Evolutionary conservation across 2,888 invertebrate genomes (phyloP).

Genomic region (Papilio protenor): DNA sequence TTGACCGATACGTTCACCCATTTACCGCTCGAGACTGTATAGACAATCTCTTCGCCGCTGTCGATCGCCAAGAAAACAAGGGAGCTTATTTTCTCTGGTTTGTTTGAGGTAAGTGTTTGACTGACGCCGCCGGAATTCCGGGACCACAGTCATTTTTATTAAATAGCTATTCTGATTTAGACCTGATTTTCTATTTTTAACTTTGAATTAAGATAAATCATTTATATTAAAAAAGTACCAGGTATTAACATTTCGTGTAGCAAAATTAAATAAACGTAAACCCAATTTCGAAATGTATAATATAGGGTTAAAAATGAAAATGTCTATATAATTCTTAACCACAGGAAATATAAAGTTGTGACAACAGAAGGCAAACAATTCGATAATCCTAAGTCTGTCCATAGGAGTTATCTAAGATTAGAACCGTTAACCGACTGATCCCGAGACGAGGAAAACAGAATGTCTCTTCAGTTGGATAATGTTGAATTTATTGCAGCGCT

Average conservation of each 20-base stretch:
- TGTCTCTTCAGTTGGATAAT: conserved; percentile 82
- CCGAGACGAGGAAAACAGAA: conserved; percentile 80
- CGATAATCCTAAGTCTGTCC: conserved; percentile 76
- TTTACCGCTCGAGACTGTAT: conserved; percentile 50
- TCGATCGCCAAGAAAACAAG: conserved; percentile 62
- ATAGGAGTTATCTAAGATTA: conserved; percentile 80
- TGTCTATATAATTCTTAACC: neutral
- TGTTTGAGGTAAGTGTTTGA: conserved; percentile 70
- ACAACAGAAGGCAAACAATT: conserved; percentile 61
- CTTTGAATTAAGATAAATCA: neutral
- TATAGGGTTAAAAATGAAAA: conserved; percentile 30
- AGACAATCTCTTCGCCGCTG: conserved; percentile 64
- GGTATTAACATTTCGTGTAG: neutral
- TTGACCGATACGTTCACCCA: conserved; percentile 61
- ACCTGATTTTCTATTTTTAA: neutral
- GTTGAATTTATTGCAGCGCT: conserved; percentile 83
- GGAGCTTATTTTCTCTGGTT: conserved; percentile 68
- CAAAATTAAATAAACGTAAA: neutral
- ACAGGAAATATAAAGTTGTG: neutral
- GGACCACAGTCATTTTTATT: conserved; percentile 55
- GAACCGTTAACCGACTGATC: conserved; percentile 82
- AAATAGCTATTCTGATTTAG: conserved; percentile 41
- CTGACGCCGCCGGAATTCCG: conserved; percentile 58
- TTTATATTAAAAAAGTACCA: neutral
- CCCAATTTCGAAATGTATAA: no score